Conservation (phyloP, 2,113 vertebrate genomes). For the Cyphomyrus plagiostoma region DNA sequence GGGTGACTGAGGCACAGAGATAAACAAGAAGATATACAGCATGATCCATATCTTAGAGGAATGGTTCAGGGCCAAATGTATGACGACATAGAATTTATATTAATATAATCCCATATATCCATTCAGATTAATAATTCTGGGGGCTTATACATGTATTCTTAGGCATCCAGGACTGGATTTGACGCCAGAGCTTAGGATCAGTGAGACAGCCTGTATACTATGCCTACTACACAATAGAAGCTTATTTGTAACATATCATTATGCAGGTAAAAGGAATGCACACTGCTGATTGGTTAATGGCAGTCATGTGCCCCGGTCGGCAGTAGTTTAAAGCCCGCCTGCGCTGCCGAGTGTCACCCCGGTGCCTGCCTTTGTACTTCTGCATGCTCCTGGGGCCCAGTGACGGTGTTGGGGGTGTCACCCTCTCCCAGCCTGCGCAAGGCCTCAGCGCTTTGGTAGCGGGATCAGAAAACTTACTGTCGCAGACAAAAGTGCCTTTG, state of each 20-base stretch:
- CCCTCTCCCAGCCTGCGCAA: not conserved
- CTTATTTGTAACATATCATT: not conserved
- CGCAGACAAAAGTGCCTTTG: constrained; percentile 13
- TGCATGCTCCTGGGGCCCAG: not conserved
- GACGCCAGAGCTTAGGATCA: not conserved
- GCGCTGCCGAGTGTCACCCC: not conserved
- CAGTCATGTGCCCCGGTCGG: not conserved
- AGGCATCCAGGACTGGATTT: not conserved
- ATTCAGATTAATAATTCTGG: not conserved
- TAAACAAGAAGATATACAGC: not conserved
- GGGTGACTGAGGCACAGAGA: not conserved
- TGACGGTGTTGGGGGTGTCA: not conserved
- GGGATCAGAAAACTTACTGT: not conserved
- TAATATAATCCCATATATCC: not conserved
- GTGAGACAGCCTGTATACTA: not conserved
- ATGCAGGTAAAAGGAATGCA: not conserved
- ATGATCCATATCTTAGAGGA: not conserved
- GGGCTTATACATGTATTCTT: not conserved
- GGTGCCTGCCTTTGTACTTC: not conserved
- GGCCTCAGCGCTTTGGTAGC: not conserved
- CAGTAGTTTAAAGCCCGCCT: not conserved
- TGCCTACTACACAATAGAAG: not conserved
- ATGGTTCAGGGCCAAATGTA: not conserved
- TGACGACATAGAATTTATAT: not conserved
- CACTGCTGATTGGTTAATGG: not conserved